Evolutionary conservation across 2,888 invertebrate genomes (phyloP), one percentile per base, ranked within the genome.

Genomic region (Micropterix aruncella): DNA sequence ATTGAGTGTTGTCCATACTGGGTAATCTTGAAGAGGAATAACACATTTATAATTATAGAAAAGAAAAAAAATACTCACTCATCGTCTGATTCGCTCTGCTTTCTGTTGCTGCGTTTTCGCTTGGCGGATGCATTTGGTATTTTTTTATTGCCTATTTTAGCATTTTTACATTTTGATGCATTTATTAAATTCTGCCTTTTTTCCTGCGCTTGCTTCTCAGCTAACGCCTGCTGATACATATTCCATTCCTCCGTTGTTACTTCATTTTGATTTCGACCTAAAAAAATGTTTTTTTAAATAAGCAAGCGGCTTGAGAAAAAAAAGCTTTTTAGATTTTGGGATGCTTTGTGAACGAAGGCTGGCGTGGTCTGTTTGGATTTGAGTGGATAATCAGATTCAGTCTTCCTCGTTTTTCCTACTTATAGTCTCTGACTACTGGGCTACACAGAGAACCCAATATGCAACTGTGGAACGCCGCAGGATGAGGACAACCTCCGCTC

Each of bases 231-330:
- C 48, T 70, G 70, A 51, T 70, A 70, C 16, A 69, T 43, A 46
- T 68, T 66, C 70, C 70, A 70, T 53, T 69, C 69, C 40, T 63
- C 66, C 1, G 67, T 67, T 1, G 69, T 62, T 5, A 70, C 69
- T 56, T 69, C 68, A 36, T 19, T 42, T 42, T 42, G 19, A 42
- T 12, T 27, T 27, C 27, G 27, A 27, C 27, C 27, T 27, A 27
- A n/a, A n/a, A n/a, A n/a, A n/a, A n/a, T n/a, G n/a, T n/a, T n/a
- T n/a, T n/a, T n/a, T n/a, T n/a, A n/a, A n/a, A n/a, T n/a, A n/a
- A n/a, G n/a, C n/a, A n/a, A n/a, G n/a, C n/a, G n/a, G n/a, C n/a
- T n/a, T n/a, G n/a, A n/a, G n/a, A n/a, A n/a, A n/a, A n/a, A n/a
- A n/a, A n/a, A n/a, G n/a, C n/a, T n/a, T n/a, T n/a, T n/a, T n/a